Base-by-base conservation (phyloP, 1,140 invertebrate species). In the Nylanderia fulva region DNA sequence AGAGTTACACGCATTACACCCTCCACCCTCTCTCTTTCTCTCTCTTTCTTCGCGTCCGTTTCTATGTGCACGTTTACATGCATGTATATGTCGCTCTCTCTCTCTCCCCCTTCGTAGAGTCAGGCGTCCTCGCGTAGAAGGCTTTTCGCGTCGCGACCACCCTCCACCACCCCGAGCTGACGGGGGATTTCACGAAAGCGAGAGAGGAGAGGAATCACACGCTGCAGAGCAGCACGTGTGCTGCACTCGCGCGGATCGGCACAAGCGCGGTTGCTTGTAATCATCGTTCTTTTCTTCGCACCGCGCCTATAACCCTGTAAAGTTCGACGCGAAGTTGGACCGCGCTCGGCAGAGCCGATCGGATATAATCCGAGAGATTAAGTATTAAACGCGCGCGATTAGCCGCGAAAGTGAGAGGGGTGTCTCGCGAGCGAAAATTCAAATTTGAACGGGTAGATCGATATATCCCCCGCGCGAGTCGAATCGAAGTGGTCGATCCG, bases 141-240 rank as follows among this genome's bases (percentile, higher is more conserved):
- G 66, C 77, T 56, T 33, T 61, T 77, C 63, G 69, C 76, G 36
- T 42, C 63, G 56, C 68, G 39, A 15, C 21, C 60, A 33, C 52
- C 60, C 71, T 58, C 66, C 82, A 66, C 71, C 48, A 9, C 42
- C 48, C 42, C 83, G 68, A 11, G 77, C 54, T 42, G 60, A 72
- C 64, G 74, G 76, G 76, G 56, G 61, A 52, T 56, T 83, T 87
- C 76, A 29, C 52, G 85, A 68, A 86, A 87, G 85, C 75, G 84
- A 87, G 89, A 85, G 85, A 89, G 76, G 75, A 88, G 79, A 86
- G 88, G 88, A 89, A 84, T 85, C 88, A 89, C 88, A 69, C 86
- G 80, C 88, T 87, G 88, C 86, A 90, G 89, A 91, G 88, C 84
- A 87, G 86, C 82, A 91, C 88, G 89, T 86, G 85, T 87, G 85